These are phyloP conservation scores for Sebastolobus alascanus DNA, from an alignment of 2,797 vertebrate genomes.

Conservation along the genomic window DNA sequence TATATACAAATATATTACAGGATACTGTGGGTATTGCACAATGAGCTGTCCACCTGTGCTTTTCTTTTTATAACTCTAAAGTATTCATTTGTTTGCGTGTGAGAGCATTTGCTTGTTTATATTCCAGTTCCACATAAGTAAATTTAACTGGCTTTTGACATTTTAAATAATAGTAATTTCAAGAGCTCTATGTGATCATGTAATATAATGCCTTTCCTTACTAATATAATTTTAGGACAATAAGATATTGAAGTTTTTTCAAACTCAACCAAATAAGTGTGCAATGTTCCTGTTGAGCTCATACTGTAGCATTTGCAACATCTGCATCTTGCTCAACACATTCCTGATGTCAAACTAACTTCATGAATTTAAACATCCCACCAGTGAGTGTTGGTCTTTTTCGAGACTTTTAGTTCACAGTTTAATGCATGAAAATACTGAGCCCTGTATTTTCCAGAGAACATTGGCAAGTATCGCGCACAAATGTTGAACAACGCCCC, in stretches of 20 bases:
- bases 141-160: not conserved
- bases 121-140: not conserved
- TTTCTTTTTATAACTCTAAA: not conserved
- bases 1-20: too few species aligned
- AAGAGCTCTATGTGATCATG: not conserved
- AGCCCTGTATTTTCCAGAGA: slow-evolving; percentile 35
- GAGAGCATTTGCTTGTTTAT: not conserved
- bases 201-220: slow-evolving; percentile 15
- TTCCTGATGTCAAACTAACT: slow-evolving; percentile 17
- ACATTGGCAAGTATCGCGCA: slow-evolving; percentile 37
- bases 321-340: slow-evolving; percentile 3
- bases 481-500: slow-evolving; percentile 59
- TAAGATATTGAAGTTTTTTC: slow-evolving; percentile 1
- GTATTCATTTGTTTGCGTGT: not conserved
- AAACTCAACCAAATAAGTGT: not conserved
- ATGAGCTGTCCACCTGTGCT: not conserved
- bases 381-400: slow-evolving; percentile 23
- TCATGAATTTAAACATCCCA: slow-evolving; percentile 10
- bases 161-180: not conserved
- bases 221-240: slow-evolving; percentile 11
- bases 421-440: slow-evolving; percentile 39
- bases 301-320: not conserved
- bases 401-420: slow-evolving; percentile 6
- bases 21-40: too few species aligned
- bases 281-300: slow-evolving; percentile 14